phyloP scores from a whole-genome alignment of 1,140 invertebrate species.

The Drosophila sturtevanti region DNA sequence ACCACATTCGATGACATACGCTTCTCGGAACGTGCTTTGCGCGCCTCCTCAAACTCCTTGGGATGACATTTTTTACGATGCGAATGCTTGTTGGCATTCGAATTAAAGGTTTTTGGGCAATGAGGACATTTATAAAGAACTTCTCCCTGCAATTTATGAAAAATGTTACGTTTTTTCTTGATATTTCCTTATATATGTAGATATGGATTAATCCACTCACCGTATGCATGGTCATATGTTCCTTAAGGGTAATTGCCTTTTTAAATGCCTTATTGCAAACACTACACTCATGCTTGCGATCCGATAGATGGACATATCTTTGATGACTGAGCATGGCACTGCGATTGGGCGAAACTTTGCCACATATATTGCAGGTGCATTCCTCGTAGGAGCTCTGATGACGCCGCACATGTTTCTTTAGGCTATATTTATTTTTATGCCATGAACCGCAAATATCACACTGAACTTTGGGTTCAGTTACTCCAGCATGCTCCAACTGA shows the following conservation, averaged over 20 bases:
- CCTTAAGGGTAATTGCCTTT: constrained; percentile 71
- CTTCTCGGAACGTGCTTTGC: constrained; percentile 50
- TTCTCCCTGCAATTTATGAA: constrained; percentile 42
- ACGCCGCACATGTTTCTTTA: constrained; percentile 70
- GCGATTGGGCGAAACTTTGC: constrained; percentile 75
- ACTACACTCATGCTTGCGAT: constrained; percentile 64
- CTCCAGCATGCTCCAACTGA: constrained; percentile 68
- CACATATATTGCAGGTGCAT: constrained; percentile 67
- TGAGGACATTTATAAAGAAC: constrained; percentile 77
- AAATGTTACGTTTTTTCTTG: too few relatives aligned
- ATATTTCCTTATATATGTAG: too few relatives aligned
- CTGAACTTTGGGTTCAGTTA: constrained; percentile 73
- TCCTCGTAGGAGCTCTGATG: constrained; percentile 58
- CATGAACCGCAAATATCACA: constrained; percentile 78
- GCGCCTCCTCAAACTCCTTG: constrained; percentile 72
- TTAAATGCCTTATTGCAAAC: constrained; percentile 77
- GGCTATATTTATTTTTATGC: constrained; percentile 77
- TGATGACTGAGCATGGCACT: constrained; percentile 76
- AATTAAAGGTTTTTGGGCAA: constrained; percentile 79
- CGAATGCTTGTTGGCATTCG: constrained; percentile 79
- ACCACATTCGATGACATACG: constrained; percentile 41
- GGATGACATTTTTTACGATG: constrained; percentile 78
- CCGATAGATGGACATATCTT: constrained; percentile 69
- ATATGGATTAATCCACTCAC: background rate
- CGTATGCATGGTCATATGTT: constrained; percentile 80